These are phyloP conservation scores for Misgurnus mizolepis DNA, from an alignment of 2,113 vertebrate species.

Conservation along the genomic window DNA sequence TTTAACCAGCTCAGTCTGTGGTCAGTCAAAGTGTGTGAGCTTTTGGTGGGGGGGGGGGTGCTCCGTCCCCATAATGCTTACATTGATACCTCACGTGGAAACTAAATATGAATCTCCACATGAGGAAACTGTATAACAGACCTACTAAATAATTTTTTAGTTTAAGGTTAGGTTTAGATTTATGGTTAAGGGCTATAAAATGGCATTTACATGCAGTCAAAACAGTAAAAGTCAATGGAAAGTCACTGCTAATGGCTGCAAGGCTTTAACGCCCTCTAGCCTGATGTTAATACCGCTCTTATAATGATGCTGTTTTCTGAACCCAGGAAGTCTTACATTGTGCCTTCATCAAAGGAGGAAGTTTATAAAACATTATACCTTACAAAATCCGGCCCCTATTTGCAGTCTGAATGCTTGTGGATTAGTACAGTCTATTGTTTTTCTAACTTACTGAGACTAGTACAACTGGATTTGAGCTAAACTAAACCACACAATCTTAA, in stretches of 20 bases:
- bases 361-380: background rate
- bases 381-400: conserved; percentile 17
- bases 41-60: too few species aligned
- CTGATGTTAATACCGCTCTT: too few species aligned
- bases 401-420: background rate
- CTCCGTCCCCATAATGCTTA: background rate
- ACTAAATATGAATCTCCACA: too few species aligned
- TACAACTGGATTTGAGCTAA: conserved; percentile 2
- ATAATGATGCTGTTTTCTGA: too few species aligned
- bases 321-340: too few species aligned
- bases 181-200: background rate
- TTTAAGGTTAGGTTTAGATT: background rate
- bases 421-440: background rate
- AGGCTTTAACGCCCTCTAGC: too few species aligned
- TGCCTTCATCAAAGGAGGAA: background rate
- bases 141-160: too few species aligned
- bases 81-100: too few species aligned
- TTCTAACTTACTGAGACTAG: background rate
- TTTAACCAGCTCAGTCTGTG: background rate
- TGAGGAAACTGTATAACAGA: too few species aligned
- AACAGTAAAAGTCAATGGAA: background rate
- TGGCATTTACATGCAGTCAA: background rate
- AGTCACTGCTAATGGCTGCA: too few species aligned
- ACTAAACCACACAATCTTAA: background rate
- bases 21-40: background rate